These are phyloP conservation scores for Pomacea maculata DNA, from an alignment of 1,140 invertebrate species.

Conservation along the genomic window DNA sequence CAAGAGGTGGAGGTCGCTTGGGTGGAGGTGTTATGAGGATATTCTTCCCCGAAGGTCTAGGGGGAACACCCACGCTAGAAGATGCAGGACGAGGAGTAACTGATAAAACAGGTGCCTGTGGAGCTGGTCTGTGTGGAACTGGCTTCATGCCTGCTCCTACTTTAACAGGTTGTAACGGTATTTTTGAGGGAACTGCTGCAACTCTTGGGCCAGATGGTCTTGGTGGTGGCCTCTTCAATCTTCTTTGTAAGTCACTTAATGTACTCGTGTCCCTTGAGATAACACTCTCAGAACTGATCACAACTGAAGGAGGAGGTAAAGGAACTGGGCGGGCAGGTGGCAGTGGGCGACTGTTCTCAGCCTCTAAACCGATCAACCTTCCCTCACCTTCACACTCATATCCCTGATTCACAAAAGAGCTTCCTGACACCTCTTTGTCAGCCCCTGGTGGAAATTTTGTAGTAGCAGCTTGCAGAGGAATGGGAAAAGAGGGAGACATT, in stretches of 20 bases:
- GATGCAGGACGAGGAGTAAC: neutral
- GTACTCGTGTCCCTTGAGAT: neutral
- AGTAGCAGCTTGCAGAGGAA: neutral
- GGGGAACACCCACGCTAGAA: slow-evolving; percentile 19
- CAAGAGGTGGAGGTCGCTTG: slow-evolving; percentile 11
- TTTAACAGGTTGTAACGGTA: slow-evolving; percentile 11
- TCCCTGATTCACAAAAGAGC: slow-evolving; percentile 25
- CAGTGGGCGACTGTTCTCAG: neutral
- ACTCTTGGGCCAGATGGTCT: slow-evolving; percentile 46
- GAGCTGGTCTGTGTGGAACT: slow-evolving; percentile 42
- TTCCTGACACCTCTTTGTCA: too few species aligned
- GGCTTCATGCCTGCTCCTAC: neutral
- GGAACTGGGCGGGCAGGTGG: slow-evolving; percentile 19
- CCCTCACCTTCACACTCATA: slow-evolving; percentile 27
- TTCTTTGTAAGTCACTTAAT: neutral
- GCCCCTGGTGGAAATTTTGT: neutral
- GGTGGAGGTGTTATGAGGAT: neutral
- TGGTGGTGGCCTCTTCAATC: slow-evolving; percentile 44
- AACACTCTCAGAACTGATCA: neutral
- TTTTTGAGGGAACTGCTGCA: slow-evolving; percentile 32
- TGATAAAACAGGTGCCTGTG: slow-evolving; percentile 25
- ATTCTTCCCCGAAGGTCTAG: slow-evolving; percentile 6
- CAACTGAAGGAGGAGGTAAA: slow-evolving; percentile 38
- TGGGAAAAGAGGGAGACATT: slow-evolving; percentile 10
- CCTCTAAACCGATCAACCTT: slow-evolving; percentile 9